Evolutionary conservation across 2,113 vertebrate species (phyloP).

Genomic region (Plecotus auritus): DNA sequence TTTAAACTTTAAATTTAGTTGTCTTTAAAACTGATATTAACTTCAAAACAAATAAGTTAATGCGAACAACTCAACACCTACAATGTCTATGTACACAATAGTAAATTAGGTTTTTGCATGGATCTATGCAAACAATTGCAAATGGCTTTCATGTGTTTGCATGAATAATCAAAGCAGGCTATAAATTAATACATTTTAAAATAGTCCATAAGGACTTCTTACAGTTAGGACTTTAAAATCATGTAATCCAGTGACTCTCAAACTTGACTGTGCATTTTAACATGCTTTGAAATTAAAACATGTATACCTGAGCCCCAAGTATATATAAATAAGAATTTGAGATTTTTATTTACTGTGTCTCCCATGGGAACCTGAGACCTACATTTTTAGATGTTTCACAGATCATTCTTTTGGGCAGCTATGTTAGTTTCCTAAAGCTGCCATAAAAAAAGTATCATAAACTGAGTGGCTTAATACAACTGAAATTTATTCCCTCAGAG

Average conservation of each 20-base stretch:
- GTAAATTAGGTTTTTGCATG: not conserved
- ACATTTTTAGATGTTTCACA: not conserved
- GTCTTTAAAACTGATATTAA: not conserved
- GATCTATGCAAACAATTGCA: not conserved
- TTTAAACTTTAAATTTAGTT: constrained; percentile 16
- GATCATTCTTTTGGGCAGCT: not conserved
- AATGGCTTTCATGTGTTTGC: not conserved
- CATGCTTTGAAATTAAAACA: not conserved
- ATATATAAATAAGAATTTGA: not conserved
- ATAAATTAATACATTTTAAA: constrained; percentile 1
- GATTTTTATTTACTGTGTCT: not conserved
- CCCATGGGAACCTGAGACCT: not conserved
- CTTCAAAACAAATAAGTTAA: constrained; percentile 40
- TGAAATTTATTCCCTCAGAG: not conserved
- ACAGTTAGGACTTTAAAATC: not conserved
- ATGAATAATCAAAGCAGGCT: not conserved
- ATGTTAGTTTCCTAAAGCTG: not conserved
- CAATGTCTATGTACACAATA: not conserved
- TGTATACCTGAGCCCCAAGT: not conserved
- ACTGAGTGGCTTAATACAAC: not conserved
- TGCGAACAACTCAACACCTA: not conserved
- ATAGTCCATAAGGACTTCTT: not conserved
- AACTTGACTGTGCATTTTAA: not conserved
- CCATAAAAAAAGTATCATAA: not conserved
- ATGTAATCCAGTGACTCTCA: not conserved